Evolutionary conservation across 2,888 invertebrate genomes (phyloP).

Genomic region (Meliscaeva auricollis): DNA sequence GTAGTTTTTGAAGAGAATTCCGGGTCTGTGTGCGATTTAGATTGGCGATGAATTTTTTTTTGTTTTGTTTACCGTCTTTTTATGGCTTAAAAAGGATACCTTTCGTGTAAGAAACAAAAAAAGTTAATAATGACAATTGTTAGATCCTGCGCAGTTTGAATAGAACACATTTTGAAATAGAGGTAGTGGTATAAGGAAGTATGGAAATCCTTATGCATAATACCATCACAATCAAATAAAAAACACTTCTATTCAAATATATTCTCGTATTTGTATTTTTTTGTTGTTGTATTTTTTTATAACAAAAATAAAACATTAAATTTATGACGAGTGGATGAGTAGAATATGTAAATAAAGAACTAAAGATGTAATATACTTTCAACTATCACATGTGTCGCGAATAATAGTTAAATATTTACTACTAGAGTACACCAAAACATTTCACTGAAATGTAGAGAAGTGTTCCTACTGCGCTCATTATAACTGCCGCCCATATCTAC

Average conservation of each 20-base stretch:
- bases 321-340: too few relatives aligned
- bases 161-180: too few relatives aligned
- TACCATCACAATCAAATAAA: background rate
- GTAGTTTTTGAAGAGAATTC: background rate
- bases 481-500: too few relatives aligned
- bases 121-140: conserved; percentile 25
- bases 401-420: background rate
- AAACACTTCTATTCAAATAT: background rate
- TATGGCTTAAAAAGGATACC: conserved; percentile 18
- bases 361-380: background rate
- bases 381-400: background rate
- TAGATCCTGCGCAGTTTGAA: conserved; percentile 62
- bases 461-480: too few relatives aligned
- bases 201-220: background rate
- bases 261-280: too few relatives aligned
- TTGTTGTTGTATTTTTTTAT: too few relatives aligned
- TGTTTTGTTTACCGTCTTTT: conserved; percentile 61
- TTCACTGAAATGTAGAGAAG: background rate
- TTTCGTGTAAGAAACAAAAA: background rate
- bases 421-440: background rate
- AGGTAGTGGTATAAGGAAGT: too few relatives aligned
- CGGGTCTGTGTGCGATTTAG: background rate
- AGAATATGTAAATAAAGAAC: too few relatives aligned
- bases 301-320: too few relatives aligned
- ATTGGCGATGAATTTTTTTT: conserved; percentile 31